Evolutionary conservation across 2,113 vertebrate species (phyloP).

Genomic region (Alligator sinensis): DNA sequence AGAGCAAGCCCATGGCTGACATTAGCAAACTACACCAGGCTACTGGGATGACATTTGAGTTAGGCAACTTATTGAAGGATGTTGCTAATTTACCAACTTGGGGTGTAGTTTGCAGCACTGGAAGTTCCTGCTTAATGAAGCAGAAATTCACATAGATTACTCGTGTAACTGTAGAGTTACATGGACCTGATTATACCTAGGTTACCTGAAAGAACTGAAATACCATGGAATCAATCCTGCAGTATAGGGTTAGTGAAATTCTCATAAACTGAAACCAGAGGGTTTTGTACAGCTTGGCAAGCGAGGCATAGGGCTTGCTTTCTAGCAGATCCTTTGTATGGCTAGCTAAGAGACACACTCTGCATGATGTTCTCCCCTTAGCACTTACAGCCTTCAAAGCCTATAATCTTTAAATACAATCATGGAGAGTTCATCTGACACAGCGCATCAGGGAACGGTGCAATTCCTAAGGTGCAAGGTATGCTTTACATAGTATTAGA

Average conservation of each 20-base stretch:
- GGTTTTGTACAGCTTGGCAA: neutral
- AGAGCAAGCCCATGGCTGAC: constrained; percentile 31
- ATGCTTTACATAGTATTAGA: accelerated
- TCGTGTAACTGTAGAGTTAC: neutral
- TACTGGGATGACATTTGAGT: constrained; percentile 42
- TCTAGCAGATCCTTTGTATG: neutral
- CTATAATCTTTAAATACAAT: neutral
- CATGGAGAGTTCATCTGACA: neutral
- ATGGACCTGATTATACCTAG: accelerated
- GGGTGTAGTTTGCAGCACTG: neutral
- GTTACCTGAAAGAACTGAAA: neutral
- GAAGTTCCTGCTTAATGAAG: constrained; percentile 39
- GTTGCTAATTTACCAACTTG: neutral
- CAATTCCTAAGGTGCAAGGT: neutral
- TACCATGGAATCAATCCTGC: neutral
- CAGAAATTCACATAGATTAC: constrained; percentile 33
- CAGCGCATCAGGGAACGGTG: accelerated
- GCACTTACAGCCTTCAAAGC: neutral
- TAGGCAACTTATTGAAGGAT: constrained; percentile 42
- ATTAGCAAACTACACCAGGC: constrained; percentile 16
- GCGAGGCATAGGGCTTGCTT: neutral
- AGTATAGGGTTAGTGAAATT: neutral
- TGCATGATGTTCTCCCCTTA: neutral
- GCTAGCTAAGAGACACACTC: neutral
- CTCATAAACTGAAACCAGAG: neutral